Percentiles rank a stretch among this genome's conserved stretches.
Evolutionary conservation across 2,113 vertebrate genomes (phyloP).

Genomic region (Ammospiza caudacuta): DNA sequence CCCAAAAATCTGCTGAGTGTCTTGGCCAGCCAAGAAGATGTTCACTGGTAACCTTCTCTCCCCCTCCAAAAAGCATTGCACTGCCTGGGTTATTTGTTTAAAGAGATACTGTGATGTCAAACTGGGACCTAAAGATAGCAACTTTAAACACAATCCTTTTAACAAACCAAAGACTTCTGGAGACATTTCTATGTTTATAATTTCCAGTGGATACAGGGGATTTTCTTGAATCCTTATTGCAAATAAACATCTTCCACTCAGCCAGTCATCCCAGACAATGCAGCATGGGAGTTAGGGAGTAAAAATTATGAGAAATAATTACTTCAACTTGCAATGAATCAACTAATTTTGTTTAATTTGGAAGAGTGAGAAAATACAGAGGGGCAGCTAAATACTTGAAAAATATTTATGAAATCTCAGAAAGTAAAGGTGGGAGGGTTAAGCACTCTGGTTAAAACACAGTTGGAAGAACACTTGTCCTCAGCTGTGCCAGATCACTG

Average conservation of each 20-base stretch:
- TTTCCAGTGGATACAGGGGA: background rate
- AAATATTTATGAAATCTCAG: background rate
- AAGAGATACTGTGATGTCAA: background rate
- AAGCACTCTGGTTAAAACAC: background rate
- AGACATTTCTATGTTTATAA: background rate
- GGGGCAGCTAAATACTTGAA: background rate
- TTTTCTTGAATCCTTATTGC: conserved; percentile 42
- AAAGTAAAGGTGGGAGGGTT: background rate
- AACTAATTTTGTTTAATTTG: background rate
- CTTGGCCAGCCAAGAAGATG: conserved; percentile 12
- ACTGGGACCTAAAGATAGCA: background rate
- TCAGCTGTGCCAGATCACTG: background rate
- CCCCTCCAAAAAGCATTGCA: background rate
- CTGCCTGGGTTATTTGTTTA: background rate
- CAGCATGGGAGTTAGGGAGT: background rate
- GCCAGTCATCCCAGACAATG: background rate
- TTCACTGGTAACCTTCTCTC: background rate
- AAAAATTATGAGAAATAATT: background rate
- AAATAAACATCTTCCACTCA: background rate
- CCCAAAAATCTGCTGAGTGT: background rate
- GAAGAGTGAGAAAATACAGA: background rate
- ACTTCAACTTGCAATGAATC: background rate
- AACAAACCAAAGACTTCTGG: background rate
- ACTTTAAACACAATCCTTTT: background rate
- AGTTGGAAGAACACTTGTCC: background rate